A percentile compares a stretch with the other conserved stretches of the same genome.
These are phyloP conservation scores for Drosophila aldrichi DNA, from an alignment of 2,888 invertebrate species.

Conservation along the genomic window DNA sequence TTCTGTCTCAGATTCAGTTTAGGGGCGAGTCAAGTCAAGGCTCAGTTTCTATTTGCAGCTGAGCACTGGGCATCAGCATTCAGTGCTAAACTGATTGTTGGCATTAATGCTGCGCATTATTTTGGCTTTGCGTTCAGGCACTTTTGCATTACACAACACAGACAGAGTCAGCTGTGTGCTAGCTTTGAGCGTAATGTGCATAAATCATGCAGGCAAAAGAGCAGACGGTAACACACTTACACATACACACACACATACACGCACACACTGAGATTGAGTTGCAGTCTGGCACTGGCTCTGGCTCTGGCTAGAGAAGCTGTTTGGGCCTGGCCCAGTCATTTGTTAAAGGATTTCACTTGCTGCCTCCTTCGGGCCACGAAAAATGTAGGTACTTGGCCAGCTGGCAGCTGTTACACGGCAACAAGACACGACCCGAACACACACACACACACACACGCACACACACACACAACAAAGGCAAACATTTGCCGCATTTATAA, in stretches of 20 bases:
- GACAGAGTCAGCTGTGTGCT: background rate
- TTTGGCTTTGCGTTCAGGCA: constrained; percentile 36
- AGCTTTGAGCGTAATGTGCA: constrained; percentile 44
- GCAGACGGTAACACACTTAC: constrained; percentile 4
- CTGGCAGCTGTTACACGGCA: constrained; percentile 37
- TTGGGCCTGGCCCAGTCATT: constrained; percentile 51
- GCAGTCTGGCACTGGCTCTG: constrained; percentile 6
- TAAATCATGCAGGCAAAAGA: constrained; percentile 54
- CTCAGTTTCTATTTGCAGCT: constrained; percentile 6
- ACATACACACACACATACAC: constrained; percentile 9
- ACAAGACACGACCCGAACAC: background rate
- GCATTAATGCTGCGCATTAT: constrained; percentile 57
- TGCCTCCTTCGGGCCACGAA: constrained; percentile 3
- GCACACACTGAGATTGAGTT: constrained; percentile 16
- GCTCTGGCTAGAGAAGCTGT: background rate
- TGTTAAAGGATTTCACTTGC: constrained; percentile 52
- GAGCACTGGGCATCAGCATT: constrained; percentile 6
- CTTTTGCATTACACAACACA: constrained; percentile 38
- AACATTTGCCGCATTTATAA: constrained; percentile 60
- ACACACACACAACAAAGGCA: constrained; percentile 5
- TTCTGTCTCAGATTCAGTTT: background rate
- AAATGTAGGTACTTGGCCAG: constrained; percentile 37
- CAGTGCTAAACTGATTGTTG: constrained; percentile 42
- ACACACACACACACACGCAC: background rate
- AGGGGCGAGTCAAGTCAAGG: background rate